Base-by-base conservation (phyloP, 2,888 invertebrate species). In the Cotesia congregata region DNA sequence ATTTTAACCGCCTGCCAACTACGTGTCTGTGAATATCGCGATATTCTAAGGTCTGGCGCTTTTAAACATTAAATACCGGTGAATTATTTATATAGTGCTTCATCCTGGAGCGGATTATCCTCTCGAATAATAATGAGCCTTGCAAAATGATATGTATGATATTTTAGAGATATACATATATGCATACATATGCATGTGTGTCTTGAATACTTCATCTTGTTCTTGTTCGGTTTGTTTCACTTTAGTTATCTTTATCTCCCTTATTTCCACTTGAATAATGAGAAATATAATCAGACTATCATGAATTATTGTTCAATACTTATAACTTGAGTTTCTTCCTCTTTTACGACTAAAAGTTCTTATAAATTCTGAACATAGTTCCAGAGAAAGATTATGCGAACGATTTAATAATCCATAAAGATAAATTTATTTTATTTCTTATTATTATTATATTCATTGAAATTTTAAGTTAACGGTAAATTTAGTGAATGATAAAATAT, bases 11-110 rank as follows among this genome's bases (percentile, higher is more conserved):
- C 5, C 15, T 50, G 65, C n/a, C 2, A 20, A 1, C 15, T 50
- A 68, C 68, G 68, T 20, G 30, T 65, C 64, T 20, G 64, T 39
- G 50, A 71, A 39, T 41, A 62, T 6, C 60, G 6, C 59, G 61
- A 70, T 50, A 70, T 68, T 71, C 71, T 6, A 9, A 39, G 41
- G 39, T 41, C 64, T 65, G 17, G 12, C 72, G n/a, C 70, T 50
- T 50, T 73, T 15, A 67, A 73, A 73, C 40, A 67, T 73, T 73
- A 59, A 73, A 73, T 60, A 40, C 65, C 38, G 59, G 41, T 73
- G 65, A 73, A 73, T 73, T 67, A 73, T 73, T 73, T 65, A 73
- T 59, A 59, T 12, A 4, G 2, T 50, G 7, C 12, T 50, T 50
- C 50, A 50, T 50, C 50, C 41, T 65, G 30, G 59, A 38, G 15